A percentile compares a stretch with the other conserved stretches of the same genome.
Conservation (phyloP, 1,140 invertebrate species). For the Diachasma alloeum region DNA sequence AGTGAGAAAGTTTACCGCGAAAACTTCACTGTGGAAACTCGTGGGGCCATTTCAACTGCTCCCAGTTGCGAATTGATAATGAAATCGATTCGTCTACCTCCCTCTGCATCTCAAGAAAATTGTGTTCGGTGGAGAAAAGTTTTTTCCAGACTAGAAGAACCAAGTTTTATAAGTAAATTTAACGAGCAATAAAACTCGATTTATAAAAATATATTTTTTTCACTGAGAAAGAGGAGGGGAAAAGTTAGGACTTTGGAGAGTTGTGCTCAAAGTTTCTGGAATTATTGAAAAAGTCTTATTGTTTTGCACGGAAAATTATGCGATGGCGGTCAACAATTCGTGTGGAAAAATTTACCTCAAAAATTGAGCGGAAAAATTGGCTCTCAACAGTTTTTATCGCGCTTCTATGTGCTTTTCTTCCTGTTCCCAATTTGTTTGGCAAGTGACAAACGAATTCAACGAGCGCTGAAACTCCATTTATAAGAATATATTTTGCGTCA, state of each 20-base stretch:
- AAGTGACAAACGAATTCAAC: background rate
- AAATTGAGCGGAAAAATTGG: too few species aligned
- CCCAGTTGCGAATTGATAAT: slow-evolving; percentile 15
- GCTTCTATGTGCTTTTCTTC: too few species aligned
- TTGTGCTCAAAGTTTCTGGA: too few species aligned
- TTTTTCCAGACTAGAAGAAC: background rate
- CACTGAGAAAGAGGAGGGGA: background rate
- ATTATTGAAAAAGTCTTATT: background rate
- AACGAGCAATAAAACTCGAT: background rate
- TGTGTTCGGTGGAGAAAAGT: background rate
- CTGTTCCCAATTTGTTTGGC: too few species aligned
- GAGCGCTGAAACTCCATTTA: background rate
- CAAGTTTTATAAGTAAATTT: background rate
- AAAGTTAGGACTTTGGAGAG: background rate
- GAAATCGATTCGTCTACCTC: slow-evolving; percentile 6
- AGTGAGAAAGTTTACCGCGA: background rate
- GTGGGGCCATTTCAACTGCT: background rate
- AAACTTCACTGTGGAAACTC: background rate
- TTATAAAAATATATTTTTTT: slow-evolving; percentile 4
- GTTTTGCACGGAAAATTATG: background rate
- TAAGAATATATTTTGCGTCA: background rate
- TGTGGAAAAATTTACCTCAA: too few species aligned
- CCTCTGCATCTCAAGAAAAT: background rate
- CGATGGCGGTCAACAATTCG: too few species aligned
- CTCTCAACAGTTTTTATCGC: too few species aligned